Base-by-base conservation (phyloP, 2,113 vertebrate species). In the Smithornis capensis region DNA sequence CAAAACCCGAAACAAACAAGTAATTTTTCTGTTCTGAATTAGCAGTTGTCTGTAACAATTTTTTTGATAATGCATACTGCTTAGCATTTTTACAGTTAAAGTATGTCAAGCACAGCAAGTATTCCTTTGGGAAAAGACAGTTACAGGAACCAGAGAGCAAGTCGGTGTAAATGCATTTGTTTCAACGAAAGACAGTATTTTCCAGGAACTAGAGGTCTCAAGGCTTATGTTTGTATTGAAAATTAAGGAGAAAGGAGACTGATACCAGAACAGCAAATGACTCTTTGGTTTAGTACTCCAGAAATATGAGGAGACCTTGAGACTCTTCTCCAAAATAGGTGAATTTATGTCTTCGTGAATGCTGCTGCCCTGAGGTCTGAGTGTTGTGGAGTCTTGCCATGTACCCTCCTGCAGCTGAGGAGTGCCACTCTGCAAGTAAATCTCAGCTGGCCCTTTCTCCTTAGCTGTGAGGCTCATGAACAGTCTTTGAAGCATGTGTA, bases 341-440 rank as follows among this genome's bases (percentile, higher is more conserved):
- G 1, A 60, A 23, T 83, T n/a, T 44, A 25, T 79, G 19, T 65
- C 29, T 63, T 0, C 0, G 49, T 6, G 12, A 45, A 18, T 14
- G 42, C 56, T 38, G 69, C 78, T 3, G 2, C n/a, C 19, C 25
- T 42, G 38, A 29, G 23, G 9, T 78, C 62, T 95, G 45, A 44
- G 52, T 49, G 31, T 85, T 18, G 21, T 1, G 1, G 35, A 38
- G 33, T 17, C 29, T 73, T 64, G 53, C 29, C 44, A 11, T 14
- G n/a, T 63, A 23, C 49, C 47, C 38, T 68, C 15, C 35, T 79
- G 57, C 71, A 94, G 57, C 44, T 67, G 53, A 10, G 56, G 53
- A 27, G 18, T 33, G 93, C 44, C 24, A 2, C 17, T 52, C 50
- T 60, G 60, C 31, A 10, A 4, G 35, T 40, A 78, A 45, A 62